Base-by-base conservation (phyloP, 2,797 vertebrate species). In the Enteromius unitaeniatus region DNA sequence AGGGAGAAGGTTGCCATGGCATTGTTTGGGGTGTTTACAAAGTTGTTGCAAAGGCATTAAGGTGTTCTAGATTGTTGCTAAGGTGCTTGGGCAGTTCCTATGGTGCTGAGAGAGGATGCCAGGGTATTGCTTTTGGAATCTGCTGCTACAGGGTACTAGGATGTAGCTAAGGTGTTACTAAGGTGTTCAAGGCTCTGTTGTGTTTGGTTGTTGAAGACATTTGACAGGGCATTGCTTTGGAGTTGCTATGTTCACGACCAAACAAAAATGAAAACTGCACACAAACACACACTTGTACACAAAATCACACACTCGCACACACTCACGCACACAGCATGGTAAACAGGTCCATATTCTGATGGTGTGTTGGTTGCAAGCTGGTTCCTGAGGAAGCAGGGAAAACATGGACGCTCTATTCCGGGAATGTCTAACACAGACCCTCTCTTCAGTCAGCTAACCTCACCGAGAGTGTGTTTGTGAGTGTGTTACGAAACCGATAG, bases 391-490 rank as follows among this genome's bases (percentile, higher is more conserved):
- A 82, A 82, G 80, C 64, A 78, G 76, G 79, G 85, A 74, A 84
- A 93, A 94, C 92, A 93, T 93, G 92, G 93, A 90, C 89, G 86
- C 93, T 95, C 93, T 94, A 93, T 94, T 94, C 92, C 79, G 83
- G 75, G 83, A 87, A 87, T 84, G 73, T 51, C 79, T 58, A 85
- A 82, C 83, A 86, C 85, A 85, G 82, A 80, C 82, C 70, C 82
- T 87, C 82, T 84, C 87, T 86, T 86, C 82, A 86, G 76, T 62
- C 26, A 11, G 69, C 65, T 74, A 83, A 88, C 78, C 82, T 79
- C 84, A 78, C 55, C 13, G 26, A 37, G 72, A 15, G 37, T 31
- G 51, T 75, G 83, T 79, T 40, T 62, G 70, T 17, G 28, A 8
- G 62, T 83, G 72, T 76, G 70, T 76, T 60, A 60, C 23, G 74